Conservation (phyloP, 2,888 invertebrate genomes). For the Plagiodera versicolora region DNA sequence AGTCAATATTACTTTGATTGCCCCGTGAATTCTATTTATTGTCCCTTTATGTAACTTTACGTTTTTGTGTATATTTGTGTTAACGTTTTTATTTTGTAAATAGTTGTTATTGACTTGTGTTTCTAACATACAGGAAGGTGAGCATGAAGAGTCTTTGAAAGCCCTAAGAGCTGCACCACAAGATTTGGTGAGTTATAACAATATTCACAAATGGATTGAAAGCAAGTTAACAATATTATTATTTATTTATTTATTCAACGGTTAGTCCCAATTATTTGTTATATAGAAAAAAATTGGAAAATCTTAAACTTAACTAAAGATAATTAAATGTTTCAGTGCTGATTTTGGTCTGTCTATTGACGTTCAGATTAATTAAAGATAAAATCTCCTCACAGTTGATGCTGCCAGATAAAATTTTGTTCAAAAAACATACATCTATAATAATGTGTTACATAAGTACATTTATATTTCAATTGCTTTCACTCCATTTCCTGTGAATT, state of each 20-base stretch:
- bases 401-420: too few relatives aligned
- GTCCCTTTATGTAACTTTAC: background rate
- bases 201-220: background rate
- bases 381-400: too few relatives aligned
- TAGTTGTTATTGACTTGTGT: constrained; percentile 30
- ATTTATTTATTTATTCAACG: too few relatives aligned
- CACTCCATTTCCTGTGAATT: background rate
- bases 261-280: too few relatives aligned
- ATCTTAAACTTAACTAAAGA: too few relatives aligned
- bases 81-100: constrained; percentile 16
- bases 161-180: constrained; percentile 53
- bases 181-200: constrained; percentile 48
- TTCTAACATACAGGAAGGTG: constrained; percentile 51
- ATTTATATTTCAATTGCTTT: too few relatives aligned
- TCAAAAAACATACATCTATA: too few relatives aligned
- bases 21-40: background rate
- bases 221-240: background rate
- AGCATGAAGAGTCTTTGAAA: constrained; percentile 55
- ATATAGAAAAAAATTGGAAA: too few relatives aligned
- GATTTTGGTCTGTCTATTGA: too few relatives aligned
- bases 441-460: too few relatives aligned
- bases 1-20: background rate
- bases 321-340: too few relatives aligned
- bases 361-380: too few relatives aligned
- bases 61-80: background rate